Conservation (phyloP, 2,113 vertebrate genomes). For the Morone chrysops region DNA sequence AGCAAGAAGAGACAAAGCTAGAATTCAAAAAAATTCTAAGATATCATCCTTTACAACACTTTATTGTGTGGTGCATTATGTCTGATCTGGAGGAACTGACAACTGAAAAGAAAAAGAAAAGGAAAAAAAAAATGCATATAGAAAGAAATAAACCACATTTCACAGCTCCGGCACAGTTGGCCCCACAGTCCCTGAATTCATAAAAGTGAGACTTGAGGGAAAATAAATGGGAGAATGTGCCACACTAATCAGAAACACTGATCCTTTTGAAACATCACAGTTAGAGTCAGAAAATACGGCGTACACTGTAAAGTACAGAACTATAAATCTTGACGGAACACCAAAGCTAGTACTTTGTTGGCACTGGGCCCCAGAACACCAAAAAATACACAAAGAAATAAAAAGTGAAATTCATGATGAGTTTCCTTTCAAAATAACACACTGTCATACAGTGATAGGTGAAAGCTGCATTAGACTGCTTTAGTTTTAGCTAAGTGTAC, state of each 20-base stretch:
- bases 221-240: constrained; percentile 50
- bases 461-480: not conserved
- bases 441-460: not conserved
- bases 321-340: constrained; percentile 56
- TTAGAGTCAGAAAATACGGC: constrained; percentile 36
- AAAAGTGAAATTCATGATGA: not conserved
- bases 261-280: constrained; percentile 42
- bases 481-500: not conserved
- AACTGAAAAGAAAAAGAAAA: constrained; percentile 23
- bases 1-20: not conserved
- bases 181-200: constrained; percentile 73
- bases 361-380: constrained; percentile 8
- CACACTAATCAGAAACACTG: constrained; percentile 56
- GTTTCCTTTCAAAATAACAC: constrained; percentile 10
- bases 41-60: not conserved
- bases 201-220: constrained; percentile 70
- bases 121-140: constrained; percentile 21
- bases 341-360: constrained; percentile 25
- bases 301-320: constrained; percentile 18
- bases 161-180: constrained; percentile 38
- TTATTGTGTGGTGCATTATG: not conserved
- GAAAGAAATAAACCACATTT: constrained; percentile 48
- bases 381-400: constrained; percentile 27
- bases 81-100: constrained; percentile 19
- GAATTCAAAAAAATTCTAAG: not conserved